Base-by-base conservation (phyloP, 2,113 vertebrate species). In the Hippocampus zosterae region DNA sequence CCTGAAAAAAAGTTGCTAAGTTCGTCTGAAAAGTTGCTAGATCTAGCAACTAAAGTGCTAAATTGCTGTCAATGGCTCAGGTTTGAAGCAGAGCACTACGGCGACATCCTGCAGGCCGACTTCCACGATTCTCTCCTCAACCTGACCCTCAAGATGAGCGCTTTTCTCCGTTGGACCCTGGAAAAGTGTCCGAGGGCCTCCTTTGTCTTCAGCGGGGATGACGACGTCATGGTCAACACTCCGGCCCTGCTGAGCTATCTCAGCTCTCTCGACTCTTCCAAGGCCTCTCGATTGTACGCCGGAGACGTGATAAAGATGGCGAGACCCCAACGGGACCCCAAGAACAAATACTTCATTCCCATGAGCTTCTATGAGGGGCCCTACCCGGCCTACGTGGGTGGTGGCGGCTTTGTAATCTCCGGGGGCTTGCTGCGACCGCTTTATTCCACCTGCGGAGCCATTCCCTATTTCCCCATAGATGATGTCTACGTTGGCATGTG, bases 181-280 rank as follows among this genome's bases (percentile, higher is more conserved):
- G 70, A n/a, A 11, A 40, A 67, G 33, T 94, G 92, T 59, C 78
- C 84, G 3, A 55, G 25, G 0, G 84, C 72, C 2, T 81, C 84
- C 46, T 93, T 93, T 16, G 56, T 93, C 65, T 93, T 94, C 27
- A 92, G 92, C 1, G 93, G 94, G 0, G 94, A 95, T 0, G 94
- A 95, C 7, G 94, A 96, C 5, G 92, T 96, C 8, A 94, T 95
- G 13, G 92, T 92, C 0, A 93, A 95, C 85, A 92, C 93, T 0
- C 85, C 81, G 15, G 89, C 84, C 2, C 42, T 93, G 42, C 79
- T 95, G 65, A 69, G 23, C 41, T 85, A 87, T 79, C 80, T 94
- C 37, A 75, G 85, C 79, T 84, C 89, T 65, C 68, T 91, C 48
- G 75, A 75, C 7, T 64, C 71, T 1, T 68, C 72, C 0, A 74